These are phyloP conservation scores for Scomber scombrus DNA, from an alignment of 2,113 vertebrate species.

Conservation along the genomic window DNA sequence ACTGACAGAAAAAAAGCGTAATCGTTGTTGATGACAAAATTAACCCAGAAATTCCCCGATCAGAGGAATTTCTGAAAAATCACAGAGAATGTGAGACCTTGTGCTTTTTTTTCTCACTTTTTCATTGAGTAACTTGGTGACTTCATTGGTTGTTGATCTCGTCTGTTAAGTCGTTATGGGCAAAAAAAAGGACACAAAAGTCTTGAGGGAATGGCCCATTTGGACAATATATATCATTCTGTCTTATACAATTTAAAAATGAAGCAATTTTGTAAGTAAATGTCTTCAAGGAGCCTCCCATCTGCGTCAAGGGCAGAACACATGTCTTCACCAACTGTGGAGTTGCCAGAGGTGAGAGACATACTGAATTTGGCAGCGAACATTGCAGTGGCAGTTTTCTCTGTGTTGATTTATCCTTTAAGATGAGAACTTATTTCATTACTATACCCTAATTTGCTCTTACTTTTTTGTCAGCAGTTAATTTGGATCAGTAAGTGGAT, in stretches of 20 bases:
- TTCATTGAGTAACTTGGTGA: neutral
- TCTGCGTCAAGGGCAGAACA: slow-evolving; percentile 4
- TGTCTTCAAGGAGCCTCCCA: slow-evolving; percentile 15
- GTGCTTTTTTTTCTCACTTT: slow-evolving; percentile 8
- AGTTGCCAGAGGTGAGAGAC: neutral
- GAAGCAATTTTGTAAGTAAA: neutral
- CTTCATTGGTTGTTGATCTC: neutral
- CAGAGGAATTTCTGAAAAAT: neutral
- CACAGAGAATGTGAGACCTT: neutral
- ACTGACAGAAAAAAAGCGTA: neutral
- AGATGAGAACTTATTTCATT: neutral
- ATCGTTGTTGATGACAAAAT: neutral
- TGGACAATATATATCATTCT: neutral
- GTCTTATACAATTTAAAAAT: neutral
- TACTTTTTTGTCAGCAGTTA: too few species aligned
- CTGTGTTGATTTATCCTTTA: neutral
- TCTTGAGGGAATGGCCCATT: neutral
- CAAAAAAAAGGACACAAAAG: neutral
- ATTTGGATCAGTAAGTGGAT: too few species aligned
- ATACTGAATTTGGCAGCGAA: neutral
- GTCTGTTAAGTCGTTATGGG: neutral
- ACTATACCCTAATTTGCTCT: neutral
- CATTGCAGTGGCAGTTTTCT: neutral
- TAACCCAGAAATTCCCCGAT: neutral
- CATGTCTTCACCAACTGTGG: slow-evolving; percentile 11